Base-by-base conservation (phyloP, 1,140 invertebrate species). In the Amphibalanus amphitrite region DNA sequence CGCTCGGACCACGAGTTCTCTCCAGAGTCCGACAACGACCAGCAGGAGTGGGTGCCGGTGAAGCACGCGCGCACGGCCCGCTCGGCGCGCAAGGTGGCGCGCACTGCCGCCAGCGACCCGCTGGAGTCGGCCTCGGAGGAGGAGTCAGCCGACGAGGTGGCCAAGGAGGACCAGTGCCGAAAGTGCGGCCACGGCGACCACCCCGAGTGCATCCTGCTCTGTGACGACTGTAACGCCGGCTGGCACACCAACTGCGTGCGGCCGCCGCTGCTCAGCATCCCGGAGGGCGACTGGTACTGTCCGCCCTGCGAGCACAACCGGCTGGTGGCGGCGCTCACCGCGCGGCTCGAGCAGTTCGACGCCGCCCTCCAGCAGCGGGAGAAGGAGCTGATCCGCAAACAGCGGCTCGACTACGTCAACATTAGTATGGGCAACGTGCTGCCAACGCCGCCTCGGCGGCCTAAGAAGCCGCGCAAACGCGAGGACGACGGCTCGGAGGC, bases 201-300 rank as follows among this genome's bases (percentile, higher is more conserved):
- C 81, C 94, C 95, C 0, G 93, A 97, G 79, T 95, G 92, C 92
- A 95, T 98, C 76, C 81, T 98, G 70, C 81, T 98, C 0, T 98
- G 95, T 80, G 95, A 98, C 82, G 86, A 86, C 68, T 98, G 95
- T 82, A 93, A 98, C 80, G 87, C 87, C 74, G 94, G 93, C 28
- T 97, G 92, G 87, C 95, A 98, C 82, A 93, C 92, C 69, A 91
- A 90, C 8, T 98, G 95, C 79, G 83, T 97, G 0, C 86, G 89
- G 65, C 95, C 95, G 0, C 86, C 93, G 26, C 82, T 98, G 13
- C 88, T 96, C 80, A 83, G 94, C 0, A 92, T 98, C 77, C 95
- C 95, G 8, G 93, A 97, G 78, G 95, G 95, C 28, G 91, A 97
- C 78, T 98, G 95, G 96, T 95, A 88, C 80, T 98, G 96, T 81